phyloP scores from a whole-genome alignment of 2,113 vertebrate genomes.

The Amphiprion percula region DNA sequence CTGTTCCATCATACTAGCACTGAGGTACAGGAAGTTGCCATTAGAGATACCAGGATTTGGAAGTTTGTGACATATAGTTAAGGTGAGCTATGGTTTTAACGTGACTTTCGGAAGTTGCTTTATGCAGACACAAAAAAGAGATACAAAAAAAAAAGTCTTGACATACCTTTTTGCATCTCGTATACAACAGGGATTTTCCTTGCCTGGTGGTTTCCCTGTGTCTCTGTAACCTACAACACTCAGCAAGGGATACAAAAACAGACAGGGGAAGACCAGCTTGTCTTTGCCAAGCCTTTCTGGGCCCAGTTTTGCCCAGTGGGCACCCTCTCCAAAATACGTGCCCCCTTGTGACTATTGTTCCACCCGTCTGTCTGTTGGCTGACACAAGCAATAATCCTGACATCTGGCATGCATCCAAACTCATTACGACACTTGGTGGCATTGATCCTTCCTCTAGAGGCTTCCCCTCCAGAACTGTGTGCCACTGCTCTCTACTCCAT shows the following conservation, averaged over 20 bases:
- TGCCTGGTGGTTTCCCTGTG: not conserved
- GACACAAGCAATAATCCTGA: conserved; percentile 81
- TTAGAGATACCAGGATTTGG: not conserved
- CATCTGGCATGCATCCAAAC: conserved; percentile 79
- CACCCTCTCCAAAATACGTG: conserved; percentile 68
- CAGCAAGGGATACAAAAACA: conserved; percentile 22
- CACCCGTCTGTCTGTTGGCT: conserved; percentile 78
- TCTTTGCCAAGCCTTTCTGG: conserved; percentile 43
- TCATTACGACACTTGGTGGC: conserved; percentile 79
- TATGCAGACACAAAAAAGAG: not conserved
- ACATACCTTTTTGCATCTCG: no score
- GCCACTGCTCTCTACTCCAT: conserved; percentile 39
- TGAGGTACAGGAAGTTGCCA: not conserved
- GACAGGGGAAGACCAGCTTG: conserved; percentile 46
- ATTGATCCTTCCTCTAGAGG: conserved; percentile 80
- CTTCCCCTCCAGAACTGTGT: conserved; percentile 70
- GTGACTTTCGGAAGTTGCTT: no score
- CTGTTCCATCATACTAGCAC: not conserved
- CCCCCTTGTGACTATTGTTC: conserved; percentile 76
- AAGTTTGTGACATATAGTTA: no score
- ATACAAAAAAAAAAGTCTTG: no score
- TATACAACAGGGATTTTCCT: conserved; percentile 13
- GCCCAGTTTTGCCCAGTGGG: conserved; percentile 67
- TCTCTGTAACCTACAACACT: conserved; percentile 28
- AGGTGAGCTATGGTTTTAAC: no score